Evolutionary conservation across 2,888 invertebrate genomes (phyloP).

Genomic region (Trissonchulus sp.): DNA sequence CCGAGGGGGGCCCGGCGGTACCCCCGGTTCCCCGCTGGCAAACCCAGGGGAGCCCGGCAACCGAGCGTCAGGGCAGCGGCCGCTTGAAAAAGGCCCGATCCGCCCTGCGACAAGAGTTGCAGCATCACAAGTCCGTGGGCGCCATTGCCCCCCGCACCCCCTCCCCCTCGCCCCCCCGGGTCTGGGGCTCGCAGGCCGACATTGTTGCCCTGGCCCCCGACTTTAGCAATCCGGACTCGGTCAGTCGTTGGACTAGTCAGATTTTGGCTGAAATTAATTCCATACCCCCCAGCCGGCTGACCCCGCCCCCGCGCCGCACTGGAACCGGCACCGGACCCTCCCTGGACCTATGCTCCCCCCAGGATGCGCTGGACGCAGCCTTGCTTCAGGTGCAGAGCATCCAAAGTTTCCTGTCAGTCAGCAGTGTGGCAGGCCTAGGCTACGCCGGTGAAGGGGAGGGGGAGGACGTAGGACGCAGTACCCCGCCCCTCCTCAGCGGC

Average conservation of each 20-base stretch:
- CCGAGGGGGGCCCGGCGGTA: too few species aligned
- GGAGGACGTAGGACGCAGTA: neutral
- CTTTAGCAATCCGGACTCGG: constrained; percentile 21
- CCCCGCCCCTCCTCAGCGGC: neutral
- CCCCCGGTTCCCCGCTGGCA: too few species aligned
- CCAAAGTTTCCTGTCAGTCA: neutral
- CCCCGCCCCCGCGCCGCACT: neutral
- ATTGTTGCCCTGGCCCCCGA: neutral
- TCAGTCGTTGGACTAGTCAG: constrained; percentile 17
- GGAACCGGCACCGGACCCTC: neutral
- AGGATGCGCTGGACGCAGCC: neutral
- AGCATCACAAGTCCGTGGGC: too few species aligned
- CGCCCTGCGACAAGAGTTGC: too few species aligned
- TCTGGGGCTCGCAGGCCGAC: neutral
- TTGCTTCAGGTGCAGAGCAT: neutral
- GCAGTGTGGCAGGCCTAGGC: neutral
- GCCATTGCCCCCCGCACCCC: too few species aligned
- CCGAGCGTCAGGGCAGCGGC: too few species aligned
- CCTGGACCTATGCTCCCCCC: neutral
- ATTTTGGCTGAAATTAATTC: constrained; percentile 20
- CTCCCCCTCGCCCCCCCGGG: too few species aligned
- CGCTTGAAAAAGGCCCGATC: too few species aligned
- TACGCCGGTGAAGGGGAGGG: neutral
- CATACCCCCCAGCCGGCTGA: neutral
- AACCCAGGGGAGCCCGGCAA: too few species aligned